Evolutionary conservation across 92 coral and sea anemone species (phyloP).

Genomic region (Bergia sp.): DNA sequence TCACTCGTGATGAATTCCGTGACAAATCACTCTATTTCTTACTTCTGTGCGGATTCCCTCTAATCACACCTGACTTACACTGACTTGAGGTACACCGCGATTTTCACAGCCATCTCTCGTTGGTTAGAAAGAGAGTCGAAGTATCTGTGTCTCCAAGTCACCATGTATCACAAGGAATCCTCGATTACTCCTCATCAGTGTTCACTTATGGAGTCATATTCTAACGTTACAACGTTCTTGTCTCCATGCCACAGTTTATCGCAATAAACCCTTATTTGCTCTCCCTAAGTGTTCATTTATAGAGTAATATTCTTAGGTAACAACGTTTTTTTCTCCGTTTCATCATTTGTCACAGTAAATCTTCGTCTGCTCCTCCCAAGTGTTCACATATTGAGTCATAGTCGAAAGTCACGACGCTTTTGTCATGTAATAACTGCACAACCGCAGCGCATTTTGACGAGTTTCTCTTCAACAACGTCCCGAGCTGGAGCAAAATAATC

Average conservation of each 20-base stretch:
- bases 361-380: slow-evolving; percentile 56
- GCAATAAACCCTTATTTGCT: slow-evolving; percentile 45
- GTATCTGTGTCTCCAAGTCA: not conserved
- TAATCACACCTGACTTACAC: not conserved
- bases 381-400: slow-evolving; percentile 91
- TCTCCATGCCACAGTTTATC: slow-evolving; percentile 33
- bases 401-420: slow-evolving; percentile 66
- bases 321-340: too few relatives aligned
- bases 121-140: not conserved
- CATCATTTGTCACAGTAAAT: too few relatives aligned
- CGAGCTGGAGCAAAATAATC: slow-evolving; percentile 56
- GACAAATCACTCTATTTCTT: too few relatives aligned
- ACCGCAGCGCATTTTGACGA: slow-evolving; percentile 80
- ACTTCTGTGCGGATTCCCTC: not conserved
- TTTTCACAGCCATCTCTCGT: not conserved
- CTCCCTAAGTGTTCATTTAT: slow-evolving; percentile 87
- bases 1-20: too few relatives aligned
- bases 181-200: slow-evolving; percentile 75
- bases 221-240: slow-evolving; percentile 66
- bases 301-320: slow-evolving; percentile 66
- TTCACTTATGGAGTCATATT: slow-evolving; percentile 90
- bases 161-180: not conserved
- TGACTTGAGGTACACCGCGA: not conserved
- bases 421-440: slow-evolving; percentile 81
- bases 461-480: slow-evolving; percentile 73